Base-by-base conservation (phyloP, 2,888 invertebrate species). In the Lysandra bellargus region DNA sequence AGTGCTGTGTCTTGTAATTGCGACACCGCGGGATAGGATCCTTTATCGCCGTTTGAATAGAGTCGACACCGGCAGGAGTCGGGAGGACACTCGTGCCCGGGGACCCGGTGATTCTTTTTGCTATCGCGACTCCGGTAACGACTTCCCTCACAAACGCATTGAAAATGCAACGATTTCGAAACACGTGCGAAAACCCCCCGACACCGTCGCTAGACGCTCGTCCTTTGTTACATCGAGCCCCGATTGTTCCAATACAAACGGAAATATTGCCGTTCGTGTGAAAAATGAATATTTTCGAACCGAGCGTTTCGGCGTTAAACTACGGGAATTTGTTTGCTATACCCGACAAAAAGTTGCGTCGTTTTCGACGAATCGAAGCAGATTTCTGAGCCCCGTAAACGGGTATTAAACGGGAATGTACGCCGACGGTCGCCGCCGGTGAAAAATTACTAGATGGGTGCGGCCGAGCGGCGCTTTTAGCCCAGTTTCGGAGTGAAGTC, bases 211-310 rank as follows among this genome's bases (percentile, higher is more conserved):
- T 85, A 85, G 83, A 82, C 85, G 83, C 82, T 82, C 83, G 85
- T 86, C 89, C 88, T 89, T 87, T 88, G 83, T 84, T 82, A 81
- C 84, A 85, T 85, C 87, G 89, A 90, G 89, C 87, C 82, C 84
- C 89, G 87, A 91, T 91, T 91, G 90, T 89, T 87, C 87, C 86
- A 87, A 89, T 89, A 88, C 89, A 89, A 90, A 89, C 89, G 88
- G 88, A 89, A 91, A 90, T 88, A 88, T 89, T 88, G 87, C 86
- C 83, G 84, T 79, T 82, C 86, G 85, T 86, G 85, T 87, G 87
- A 88, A 91, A 91, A 89, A 88, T 88, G 88, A 87, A 90, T 88
- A 88, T 88, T 88, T 88, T 86, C 86, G 85, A 85, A 83, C 85
- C 84, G 85, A 86, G 81, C 83, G 82, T 83, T 76, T 78, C 82